Evolutionary conservation across 2,797 vertebrate species (phyloP), one percentile per base, ranked within the genome.

Genomic region (Xiphorhynchus erythropygius): DNA sequence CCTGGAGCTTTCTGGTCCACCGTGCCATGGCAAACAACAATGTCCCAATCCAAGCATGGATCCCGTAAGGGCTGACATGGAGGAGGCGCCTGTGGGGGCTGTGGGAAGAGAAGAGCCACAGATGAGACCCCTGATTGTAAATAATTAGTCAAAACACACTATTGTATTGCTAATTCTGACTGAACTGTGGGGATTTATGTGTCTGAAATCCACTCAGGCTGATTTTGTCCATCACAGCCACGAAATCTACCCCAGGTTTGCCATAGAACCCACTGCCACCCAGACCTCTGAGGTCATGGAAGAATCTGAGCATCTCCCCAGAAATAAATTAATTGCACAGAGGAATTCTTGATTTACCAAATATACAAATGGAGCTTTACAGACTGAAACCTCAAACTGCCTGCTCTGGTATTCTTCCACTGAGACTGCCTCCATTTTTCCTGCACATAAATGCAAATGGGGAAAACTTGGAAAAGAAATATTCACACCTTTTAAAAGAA

Each of bases 211-310:
- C 18, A 42, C 18, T 60, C 19, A 18, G 24, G 46, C 33, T 74
- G 33, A 60, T 91, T 95, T 15, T 96, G 96, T 93, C 96, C 97
- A 97, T 96, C 96, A 92, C 76, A 97, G 96, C 91, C 65, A 35
- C 47, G 52, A 87, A 75, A 27, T 52, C 53, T 62, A 76, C 28
- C 56, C 28, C 63, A 21, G 62, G 42, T 90, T 79, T 67, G 25
- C 70, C 73, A 64, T 35, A 84, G 93, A 79, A 60, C 17, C 94
- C 95, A 96, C 82, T 96, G 97, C 88, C 95, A 97, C 92, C 96
- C 96, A 96, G 93, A 96, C 95, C 97, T 98, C 94, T 94, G 93
- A 97, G 96, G 96, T 97, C 97, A 96, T 84, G 96, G 97, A 98
- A 97, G 96, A 56, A 25, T 55, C 89, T 35, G 55, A 83, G 87